These are phyloP conservation scores for Heliconius erato DNA, from an alignment of 2,888 invertebrate species.

Conservation along the genomic window DNA sequence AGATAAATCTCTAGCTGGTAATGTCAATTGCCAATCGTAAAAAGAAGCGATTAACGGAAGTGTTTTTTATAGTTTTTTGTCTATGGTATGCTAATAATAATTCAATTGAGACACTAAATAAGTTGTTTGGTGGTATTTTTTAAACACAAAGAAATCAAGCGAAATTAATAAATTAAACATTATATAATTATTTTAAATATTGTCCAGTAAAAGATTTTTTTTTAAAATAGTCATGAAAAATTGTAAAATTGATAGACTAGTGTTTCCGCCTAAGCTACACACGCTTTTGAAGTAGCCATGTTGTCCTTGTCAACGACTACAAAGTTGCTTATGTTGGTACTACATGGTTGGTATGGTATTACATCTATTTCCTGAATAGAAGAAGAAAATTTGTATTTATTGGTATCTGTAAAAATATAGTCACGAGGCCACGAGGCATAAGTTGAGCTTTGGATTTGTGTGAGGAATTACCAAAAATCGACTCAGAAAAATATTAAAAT, in stretches of 20 bases:
- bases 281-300: constrained; percentile 10
- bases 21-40: constrained; percentile 45
- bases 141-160: neutral
- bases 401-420: too few relatives aligned
- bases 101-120: constrained; percentile 17
- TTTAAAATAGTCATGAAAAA: neutral
- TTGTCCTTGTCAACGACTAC: neutral
- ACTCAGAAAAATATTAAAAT: too few relatives aligned
- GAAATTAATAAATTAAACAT: neutral
- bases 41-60: constrained; percentile 46
- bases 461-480: too few relatives aligned
- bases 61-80: constrained; percentile 38
- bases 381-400: neutral
- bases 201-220: neutral
- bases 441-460: too few relatives aligned
- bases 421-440: too few relatives aligned
- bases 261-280: constrained; percentile 1
- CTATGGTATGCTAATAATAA: constrained; percentile 40
- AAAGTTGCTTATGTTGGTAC: constrained; percentile 13
- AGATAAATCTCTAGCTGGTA: constrained; percentile 22
- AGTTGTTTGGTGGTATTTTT: neutral
- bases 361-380: constrained; percentile 1
- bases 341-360: constrained; percentile 1
- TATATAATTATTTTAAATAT: neutral
- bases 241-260: neutral